Percentiles rank a stretch among this genome's conserved stretches.
Evolutionary conservation across 2,113 vertebrate species (phyloP).

Genomic region (Rhynchopsitta pachyrhyncha): DNA sequence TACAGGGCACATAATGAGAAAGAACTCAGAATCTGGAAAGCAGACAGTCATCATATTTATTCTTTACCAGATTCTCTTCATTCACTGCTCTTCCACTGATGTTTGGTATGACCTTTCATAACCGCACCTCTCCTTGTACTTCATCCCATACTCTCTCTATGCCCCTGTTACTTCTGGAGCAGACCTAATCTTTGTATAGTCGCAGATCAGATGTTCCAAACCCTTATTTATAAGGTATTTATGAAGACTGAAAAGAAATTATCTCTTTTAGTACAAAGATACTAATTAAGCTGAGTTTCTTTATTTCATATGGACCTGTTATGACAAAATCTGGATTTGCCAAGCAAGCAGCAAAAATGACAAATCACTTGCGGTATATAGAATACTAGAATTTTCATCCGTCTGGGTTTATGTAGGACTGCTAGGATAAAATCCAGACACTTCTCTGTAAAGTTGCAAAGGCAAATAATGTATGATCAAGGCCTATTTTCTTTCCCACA

Average conservation of each 20-base stretch:
- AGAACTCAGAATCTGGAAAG: neutral
- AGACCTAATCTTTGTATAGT: neutral
- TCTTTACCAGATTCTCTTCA: neutral
- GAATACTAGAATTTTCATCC: neutral
- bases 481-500: neutral
- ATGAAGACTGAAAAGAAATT: neutral
- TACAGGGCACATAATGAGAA: neutral
- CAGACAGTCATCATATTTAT: neutral
- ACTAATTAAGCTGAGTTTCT: neutral
- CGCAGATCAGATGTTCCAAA: neutral
- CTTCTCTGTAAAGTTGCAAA: neutral
- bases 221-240: neutral
- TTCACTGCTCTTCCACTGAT: neutral
- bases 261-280: neutral
- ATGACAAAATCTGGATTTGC: neutral
- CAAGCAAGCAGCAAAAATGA: neutral
- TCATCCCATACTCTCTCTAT: neutral
- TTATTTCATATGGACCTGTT: neutral
- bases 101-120: neutral
- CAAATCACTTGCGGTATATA: neutral
- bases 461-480: neutral
- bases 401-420: neutral
- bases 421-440: neutral
- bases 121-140: neutral
- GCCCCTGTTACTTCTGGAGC: neutral